Percentiles rank a stretch among this genome's conserved stretches.
phyloP scores from a whole-genome alignment of 2,888 invertebrate species.

The Zhengitettix transpicula region DNA sequence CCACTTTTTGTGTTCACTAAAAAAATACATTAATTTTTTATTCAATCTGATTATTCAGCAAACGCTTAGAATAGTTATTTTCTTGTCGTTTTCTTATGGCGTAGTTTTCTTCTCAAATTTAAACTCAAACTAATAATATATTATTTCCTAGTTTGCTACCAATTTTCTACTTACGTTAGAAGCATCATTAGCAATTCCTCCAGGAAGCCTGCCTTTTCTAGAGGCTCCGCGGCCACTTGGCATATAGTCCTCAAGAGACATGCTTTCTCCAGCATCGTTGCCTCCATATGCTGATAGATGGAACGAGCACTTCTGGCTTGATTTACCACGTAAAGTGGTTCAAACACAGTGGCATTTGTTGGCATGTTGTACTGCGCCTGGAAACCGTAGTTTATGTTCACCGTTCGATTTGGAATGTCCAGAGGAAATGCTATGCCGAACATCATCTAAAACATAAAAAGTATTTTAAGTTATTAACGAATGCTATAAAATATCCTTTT shows the following conservation, averaged over 20 bases:
- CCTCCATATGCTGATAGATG: constrained; percentile 12
- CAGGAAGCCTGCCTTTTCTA: constrained; percentile 43
- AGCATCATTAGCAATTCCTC: constrained; percentile 59
- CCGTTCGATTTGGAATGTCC: constrained; percentile 38
- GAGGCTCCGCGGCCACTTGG: constrained; percentile 51
- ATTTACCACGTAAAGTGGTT: constrained; percentile 19
- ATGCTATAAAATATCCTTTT: too few relatives aligned
- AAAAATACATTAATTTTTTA: too few relatives aligned
- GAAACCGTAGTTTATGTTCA: constrained; percentile 45
- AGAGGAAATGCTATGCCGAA: constrained; percentile 42
- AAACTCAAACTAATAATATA: not conserved
- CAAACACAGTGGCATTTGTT: constrained; percentile 40
- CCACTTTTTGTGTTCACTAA: too few relatives aligned
- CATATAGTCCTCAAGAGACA: constrained; percentile 62
- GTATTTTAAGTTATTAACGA: not conserved
- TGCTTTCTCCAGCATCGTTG: constrained; percentile 40
- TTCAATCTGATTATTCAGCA: too few relatives aligned
- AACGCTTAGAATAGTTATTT: too few relatives aligned
- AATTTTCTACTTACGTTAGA: constrained; percentile 50
- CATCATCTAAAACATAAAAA: not conserved
- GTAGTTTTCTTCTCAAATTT: too few relatives aligned
- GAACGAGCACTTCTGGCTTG: not conserved
- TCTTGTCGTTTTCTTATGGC: too few relatives aligned
- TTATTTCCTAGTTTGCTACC: too few relatives aligned
- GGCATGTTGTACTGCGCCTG: constrained; percentile 52